These are phyloP conservation scores for Rhinoderma darwinii DNA, from an alignment of 2,113 vertebrate species.

Conservation along the genomic window DNA sequence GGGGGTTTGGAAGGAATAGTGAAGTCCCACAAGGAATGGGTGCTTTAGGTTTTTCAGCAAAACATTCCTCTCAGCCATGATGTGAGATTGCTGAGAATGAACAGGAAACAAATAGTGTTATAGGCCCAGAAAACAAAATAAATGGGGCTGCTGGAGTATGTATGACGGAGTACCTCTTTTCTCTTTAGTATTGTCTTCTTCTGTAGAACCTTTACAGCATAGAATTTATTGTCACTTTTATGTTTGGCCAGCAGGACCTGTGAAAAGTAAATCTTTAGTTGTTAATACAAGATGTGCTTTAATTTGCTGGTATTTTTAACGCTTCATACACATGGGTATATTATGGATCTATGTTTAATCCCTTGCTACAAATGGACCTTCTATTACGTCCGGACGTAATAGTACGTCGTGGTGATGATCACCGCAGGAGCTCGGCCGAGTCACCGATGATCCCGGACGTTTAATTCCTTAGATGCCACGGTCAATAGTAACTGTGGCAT, in stretches of 20 bases:
- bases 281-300: not conserved
- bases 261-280: not conserved
- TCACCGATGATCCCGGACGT: too few relatives aligned
- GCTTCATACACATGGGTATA: too few relatives aligned
- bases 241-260: conserved; percentile 95
- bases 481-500: too few relatives aligned
- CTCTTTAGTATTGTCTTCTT: conserved; percentile 97
- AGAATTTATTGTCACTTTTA: conserved; percentile 89
- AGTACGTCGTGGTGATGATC: too few relatives aligned
- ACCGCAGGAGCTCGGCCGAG: too few relatives aligned
- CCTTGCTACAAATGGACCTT: too few relatives aligned
- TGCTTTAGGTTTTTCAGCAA: conserved; percentile 94
- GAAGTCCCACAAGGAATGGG: conserved; percentile 93
- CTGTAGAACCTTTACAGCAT: conserved; percentile 95
- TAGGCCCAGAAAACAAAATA: too few relatives aligned
- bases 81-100: conserved; percentile 87
- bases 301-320: too few relatives aligned
- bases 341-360: too few relatives aligned
- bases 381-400: too few relatives aligned
- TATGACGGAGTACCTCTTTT: conserved; percentile 84
- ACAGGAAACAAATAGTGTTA: not conserved
- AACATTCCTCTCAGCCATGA: conserved; percentile 96
- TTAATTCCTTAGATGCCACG: too few relatives aligned
- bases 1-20: conserved; percentile 95
- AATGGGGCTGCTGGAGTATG: too few relatives aligned